Base-by-base conservation (phyloP, 2,113 vertebrate genomes). In the Lipophrys pholis region DNA sequence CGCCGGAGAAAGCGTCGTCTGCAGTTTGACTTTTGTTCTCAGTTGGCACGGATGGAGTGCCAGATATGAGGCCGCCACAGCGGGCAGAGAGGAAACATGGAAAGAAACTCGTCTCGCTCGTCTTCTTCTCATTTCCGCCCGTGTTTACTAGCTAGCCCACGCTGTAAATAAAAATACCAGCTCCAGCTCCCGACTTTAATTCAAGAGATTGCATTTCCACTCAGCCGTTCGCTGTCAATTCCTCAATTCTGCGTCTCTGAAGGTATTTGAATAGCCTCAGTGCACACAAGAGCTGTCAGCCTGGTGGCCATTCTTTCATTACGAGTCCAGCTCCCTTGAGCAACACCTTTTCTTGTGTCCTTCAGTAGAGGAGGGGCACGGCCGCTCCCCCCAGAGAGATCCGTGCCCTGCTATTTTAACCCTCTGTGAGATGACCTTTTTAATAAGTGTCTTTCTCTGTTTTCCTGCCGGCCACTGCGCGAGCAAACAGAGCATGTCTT, bases 371-470 rank as follows among this genome's bases (percentile, higher is more conserved):
- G 84, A 90, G 86, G 87, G 89, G 88, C 89, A 86, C 65, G 73
- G 84, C 73, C 66, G 67, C 80, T 73, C 65, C 86, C 89, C 88
- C 89, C 51, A 57, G 87, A 83, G 89, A 86, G 82, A 81, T 76
- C 79, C 58, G 57, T 90, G 91, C 90, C 90, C 91, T 87, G 89
- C 90, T 92, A 92, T 91, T 91, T 91, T 91, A 93, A 93, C 92
- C 91, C 92, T 91, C 90, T 90, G 92, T 84, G 93, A 91, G 89
- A 87, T 93, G 93, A 94, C 93, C 93, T 94, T 93, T 94, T 91
- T 92, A 94, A 93, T 91, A 94, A 91, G 90, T 93, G 93, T 92
- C 92, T 94, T 93, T 93, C 90, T 90, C 93, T 92, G 91, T 92
- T 93, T 93, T 92, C 90, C 92, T 90, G 89, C 86, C 84, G 89